Base-by-base conservation (phyloP, 2,113 vertebrate genomes). In the Tachysurus vachellii region DNA sequence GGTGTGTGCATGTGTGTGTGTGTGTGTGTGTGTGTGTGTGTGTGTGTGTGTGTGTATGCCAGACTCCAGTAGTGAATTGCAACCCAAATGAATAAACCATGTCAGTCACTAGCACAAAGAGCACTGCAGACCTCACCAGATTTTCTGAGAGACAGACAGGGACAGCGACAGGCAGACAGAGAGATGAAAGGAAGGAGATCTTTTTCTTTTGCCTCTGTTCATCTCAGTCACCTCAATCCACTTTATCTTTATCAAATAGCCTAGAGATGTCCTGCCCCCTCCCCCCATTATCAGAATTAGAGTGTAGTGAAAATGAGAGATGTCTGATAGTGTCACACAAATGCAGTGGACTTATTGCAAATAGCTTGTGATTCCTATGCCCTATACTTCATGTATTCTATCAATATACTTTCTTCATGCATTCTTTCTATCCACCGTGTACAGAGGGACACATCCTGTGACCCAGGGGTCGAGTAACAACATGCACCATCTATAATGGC, bases 31-130 rank as follows among this genome's bases (percentile, higher is more conserved):
- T 79, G 59, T 44, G 84, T 42, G 53, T 84, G 68, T 84, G 71
- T n/a, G 56, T 26, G 44, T 28, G 31, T 53, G n/a, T 44, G 44
- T 36, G 36, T 47, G 21, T 4, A 21, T 62, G 64, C 82, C 56
- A 83, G 59, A 83, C 61, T 73, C n/a, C 64, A 71, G 57, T 50
- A 47, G 44, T 36, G 84, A 79, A 73, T 71, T 87, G 73, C 62
- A 83, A 80, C 62, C 71, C 71, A 80, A 80, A 89, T 90, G 83
- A 90, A 89, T 87, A 90, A 85, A 83, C 85, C 82, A 88, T 87
- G 83, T 79, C 85, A 83, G 83, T 89, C 85, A 89, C 77, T 26
- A 86, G 61, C 50, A 83, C 70, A 85, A 85, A 86, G 84, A 88
- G 75, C 44, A 23, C 66, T 82, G 70, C 57, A n/a, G 42, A 70